phyloP scores from a whole-genome alignment of 1,140 invertebrate genomes.

The Pseudobourletiella spinata region DNA sequence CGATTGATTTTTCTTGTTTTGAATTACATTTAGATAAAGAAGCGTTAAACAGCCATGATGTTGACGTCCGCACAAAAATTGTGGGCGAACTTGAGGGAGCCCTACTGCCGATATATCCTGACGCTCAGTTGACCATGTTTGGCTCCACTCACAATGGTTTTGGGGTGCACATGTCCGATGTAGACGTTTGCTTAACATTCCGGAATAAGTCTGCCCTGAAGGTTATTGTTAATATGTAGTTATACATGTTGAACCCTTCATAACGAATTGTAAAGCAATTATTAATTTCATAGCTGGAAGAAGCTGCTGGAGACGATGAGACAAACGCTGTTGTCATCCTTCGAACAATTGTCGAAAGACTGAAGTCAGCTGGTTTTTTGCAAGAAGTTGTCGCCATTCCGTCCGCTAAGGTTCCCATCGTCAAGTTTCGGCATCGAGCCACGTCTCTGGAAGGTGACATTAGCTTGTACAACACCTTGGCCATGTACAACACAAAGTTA shows the following conservation, averaged over 20 bases:
- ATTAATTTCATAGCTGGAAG: constrained; percentile 17
- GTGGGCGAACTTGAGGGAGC: constrained; percentile 37
- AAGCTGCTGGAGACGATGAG: constrained; percentile 11
- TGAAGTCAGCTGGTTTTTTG: constrained; percentile 42
- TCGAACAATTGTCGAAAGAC: constrained; percentile 41
- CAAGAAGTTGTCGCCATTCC: constrained; percentile 48
- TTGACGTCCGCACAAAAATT: constrained; percentile 40
- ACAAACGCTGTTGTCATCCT: constrained; percentile 29
- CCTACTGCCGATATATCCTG: constrained; percentile 39
- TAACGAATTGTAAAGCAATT: background rate
- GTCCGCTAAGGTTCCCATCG: constrained; percentile 57
- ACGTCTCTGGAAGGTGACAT: constrained; percentile 51
- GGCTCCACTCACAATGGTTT: constrained; percentile 57
- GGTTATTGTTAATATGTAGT: no score
- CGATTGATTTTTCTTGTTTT: constrained; percentile 13
- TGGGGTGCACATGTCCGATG: constrained; percentile 50
- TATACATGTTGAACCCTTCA: no score
- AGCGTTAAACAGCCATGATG: constrained; percentile 39
- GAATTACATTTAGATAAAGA: constrained; percentile 38
- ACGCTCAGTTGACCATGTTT: constrained; percentile 47
- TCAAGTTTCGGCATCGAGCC: constrained; percentile 49
- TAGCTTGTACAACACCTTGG: constrained; percentile 53
- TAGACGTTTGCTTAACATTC: constrained; percentile 55
- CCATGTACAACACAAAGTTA: constrained; percentile 50
- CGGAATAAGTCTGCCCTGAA: constrained; percentile 33